Evolutionary conservation across 1,140 invertebrate genomes (phyloP), one percentile per base, ranked within the genome.

Genomic region (Anastrepha ludens): DNA sequence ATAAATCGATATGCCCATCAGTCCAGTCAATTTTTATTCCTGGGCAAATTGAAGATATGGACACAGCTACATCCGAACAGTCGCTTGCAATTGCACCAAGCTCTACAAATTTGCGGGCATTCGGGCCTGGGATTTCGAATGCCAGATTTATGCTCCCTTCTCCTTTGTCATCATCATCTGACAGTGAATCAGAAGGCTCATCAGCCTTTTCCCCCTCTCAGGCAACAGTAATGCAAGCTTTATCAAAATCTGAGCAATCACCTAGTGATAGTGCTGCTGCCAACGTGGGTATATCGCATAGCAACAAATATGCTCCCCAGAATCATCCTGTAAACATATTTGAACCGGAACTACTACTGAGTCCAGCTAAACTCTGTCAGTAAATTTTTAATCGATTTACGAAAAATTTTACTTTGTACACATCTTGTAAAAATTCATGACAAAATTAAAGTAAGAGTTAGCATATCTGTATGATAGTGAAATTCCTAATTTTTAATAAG

Each of bases 331-430:
- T 58, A 85, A 85, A 89, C 87, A 90, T 90, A 90, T 90, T 90
- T 78, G 93, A 93, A 89, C 90, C 93, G 62, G 93, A 93, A 87
- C 86, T 93, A 87, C 90, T 93, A 88, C 90, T 93, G 87, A 93
- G 93, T 90, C 93, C 93, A 87, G 91, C 93, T 44, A 93, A 93
- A 88, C 90, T 93, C 85, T 92, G 93, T 55, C 93, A 93, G 87
- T 92, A 92, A 88, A 17, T 41, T 5, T 39, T 13, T 29, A 39
- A 1, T 47, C 44, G 47, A 5, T 55, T 50, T 65, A 11, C 29
- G 29, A 39, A 41, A 74, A 44, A 74, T 41, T 39, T 17, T 8
- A 17, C 5, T n/a, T 47, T 47, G 39, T 44, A 74, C 41, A 74
- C 11, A 74, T 44, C 67, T 47, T 67, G 29, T 41, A 67, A 41